Evolutionary conservation across 1,140 invertebrate species (phyloP).

Genomic region (Cataglyphis hispanica): DNA sequence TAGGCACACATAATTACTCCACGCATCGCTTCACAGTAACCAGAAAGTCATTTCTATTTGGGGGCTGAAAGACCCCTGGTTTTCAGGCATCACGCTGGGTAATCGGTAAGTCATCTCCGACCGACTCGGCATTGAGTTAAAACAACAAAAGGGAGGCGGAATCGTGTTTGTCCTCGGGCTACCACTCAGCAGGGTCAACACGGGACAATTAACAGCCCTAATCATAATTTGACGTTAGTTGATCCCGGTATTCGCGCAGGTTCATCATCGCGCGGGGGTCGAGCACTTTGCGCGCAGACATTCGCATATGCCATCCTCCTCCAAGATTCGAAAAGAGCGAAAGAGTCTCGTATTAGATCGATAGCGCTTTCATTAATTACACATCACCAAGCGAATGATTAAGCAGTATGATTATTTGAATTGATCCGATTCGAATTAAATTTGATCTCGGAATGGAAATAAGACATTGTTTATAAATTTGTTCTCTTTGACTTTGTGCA

Average conservation of each 20-base stretch:
- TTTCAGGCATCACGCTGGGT: conserved; percentile 69
- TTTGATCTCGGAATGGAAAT: neutral
- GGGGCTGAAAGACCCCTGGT: conserved; percentile 53
- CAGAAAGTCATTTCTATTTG: conserved; percentile 79
- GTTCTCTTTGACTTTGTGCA: neutral
- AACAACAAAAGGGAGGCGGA: conserved; percentile 77
- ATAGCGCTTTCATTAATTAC: neutral
- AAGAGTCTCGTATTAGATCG: neutral
- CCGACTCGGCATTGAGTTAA: conserved; percentile 74
- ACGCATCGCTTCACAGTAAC: conserved; percentile 68
- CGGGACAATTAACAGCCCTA: conserved; percentile 79
- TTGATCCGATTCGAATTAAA: neutral
- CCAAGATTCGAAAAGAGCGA: neutral
- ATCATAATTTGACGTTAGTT: conserved; percentile 79
- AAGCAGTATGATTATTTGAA: neutral
- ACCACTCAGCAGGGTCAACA: conserved; percentile 81
- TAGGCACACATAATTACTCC: neutral
- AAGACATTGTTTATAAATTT: too few species aligned
- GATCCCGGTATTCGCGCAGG: conserved; percentile 73
- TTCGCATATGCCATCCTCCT: neutral
- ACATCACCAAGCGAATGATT: neutral
- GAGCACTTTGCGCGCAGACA: neutral
- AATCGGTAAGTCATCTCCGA: conserved; percentile 80
- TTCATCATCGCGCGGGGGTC: conserved; percentile 53
- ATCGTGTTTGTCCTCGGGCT: conserved; percentile 76